Evolutionary conservation across 2,797 vertebrate species (phyloP).

Genomic region (Chromis chromis): DNA sequence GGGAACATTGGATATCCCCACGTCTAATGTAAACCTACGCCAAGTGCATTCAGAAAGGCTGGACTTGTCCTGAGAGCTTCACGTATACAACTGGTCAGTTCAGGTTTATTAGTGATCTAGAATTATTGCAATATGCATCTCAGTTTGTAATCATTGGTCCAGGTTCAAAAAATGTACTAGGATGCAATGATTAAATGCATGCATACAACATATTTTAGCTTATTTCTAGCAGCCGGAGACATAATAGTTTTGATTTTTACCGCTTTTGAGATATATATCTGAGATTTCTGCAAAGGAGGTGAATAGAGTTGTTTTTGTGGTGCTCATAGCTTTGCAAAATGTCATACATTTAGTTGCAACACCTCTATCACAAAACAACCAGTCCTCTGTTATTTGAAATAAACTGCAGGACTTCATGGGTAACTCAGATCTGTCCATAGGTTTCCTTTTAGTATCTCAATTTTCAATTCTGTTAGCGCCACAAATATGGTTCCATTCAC

Average conservation of each 20-base stretch:
- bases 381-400: too few relatives aligned
- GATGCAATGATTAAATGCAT: background rate
- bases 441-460: background rate
- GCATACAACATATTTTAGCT: background rate
- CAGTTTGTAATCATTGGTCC: background rate
- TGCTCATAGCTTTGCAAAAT: background rate
- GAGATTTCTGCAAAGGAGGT: background rate
- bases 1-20: conserved; percentile 56
- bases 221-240: background rate
- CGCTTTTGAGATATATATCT: background rate
- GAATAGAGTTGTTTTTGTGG: background rate
- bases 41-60: conserved; percentile 1
- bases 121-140: conserved; percentile 5
- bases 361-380: too few relatives aligned
- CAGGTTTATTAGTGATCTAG: background rate
- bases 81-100: conserved; percentile 11
- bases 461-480: background rate
- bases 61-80: conserved; percentile 28
- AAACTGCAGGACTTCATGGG: background rate
- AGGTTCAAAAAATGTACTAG: background rate
- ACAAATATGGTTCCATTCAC: background rate
- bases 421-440: background rate
- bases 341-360: too few relatives aligned
- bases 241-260: background rate
- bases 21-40: conserved; percentile 51